Evolutionary conservation across 2,113 vertebrate species (phyloP), one percentile per base, ranked within the genome.

Genomic region (Pipra filicauda): DNA sequence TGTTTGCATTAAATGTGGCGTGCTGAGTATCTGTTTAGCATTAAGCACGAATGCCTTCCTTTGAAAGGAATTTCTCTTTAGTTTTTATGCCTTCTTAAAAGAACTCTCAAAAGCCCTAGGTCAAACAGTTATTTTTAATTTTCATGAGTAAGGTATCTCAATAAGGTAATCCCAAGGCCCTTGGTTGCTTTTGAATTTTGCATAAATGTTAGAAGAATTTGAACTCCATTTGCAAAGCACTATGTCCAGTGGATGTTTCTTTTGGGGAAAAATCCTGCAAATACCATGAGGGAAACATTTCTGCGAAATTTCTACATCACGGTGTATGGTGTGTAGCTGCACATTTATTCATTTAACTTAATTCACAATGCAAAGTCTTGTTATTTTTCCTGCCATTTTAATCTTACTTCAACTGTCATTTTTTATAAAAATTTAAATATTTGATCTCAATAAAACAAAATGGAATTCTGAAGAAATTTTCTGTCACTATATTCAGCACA

Each of bases 71-170:
- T 89, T 89, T 94, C 78, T 83, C 15, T 94, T 91, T 52, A 76
- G 76, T 82, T 94, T 95, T 70, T 76, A 66, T 80, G 58, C 33
- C 28, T 74, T 67, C 88, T 58, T 23, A 28, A 89, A 89, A 95
- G 6, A 7, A 1, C 8, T 86, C 54, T 75, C 18, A 3, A 90
- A 94, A 86, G 26, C 69, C 58, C 30, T 19, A 64, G 39, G 70
- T 62, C 46, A 94, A 87, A 91, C 31, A 91, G 35, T 9, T 80
- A 94, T 72, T 95, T 89, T 72, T 81, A 69, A 94, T 88, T 82
- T 64, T 83, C 41, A 67, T 48, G 19, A 90, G 92, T 86, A 94
- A 89, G 35, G 58, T 86, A 69, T 73, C 69, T 66, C n/a, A 57
- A 85, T 24, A 93, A 71, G 37, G 58, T 28, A 3, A 88, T 87